Conservation (phyloP, 2,888 invertebrate genomes). For the Eristalinus aeneus region DNA sequence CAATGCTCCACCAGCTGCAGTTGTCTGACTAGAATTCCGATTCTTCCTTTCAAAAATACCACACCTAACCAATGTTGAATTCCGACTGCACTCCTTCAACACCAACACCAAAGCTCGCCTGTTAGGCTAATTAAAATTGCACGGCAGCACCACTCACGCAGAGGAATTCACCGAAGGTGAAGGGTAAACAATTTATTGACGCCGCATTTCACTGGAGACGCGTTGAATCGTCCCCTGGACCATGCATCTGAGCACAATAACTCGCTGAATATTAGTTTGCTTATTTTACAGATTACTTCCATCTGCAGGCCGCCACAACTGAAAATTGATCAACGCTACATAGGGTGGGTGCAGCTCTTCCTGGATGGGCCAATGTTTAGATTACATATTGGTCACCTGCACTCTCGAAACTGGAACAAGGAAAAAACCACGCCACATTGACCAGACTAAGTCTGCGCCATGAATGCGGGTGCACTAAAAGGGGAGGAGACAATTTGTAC, state of each 20-base stretch:
- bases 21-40: no score
- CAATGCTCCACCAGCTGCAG: no score
- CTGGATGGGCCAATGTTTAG: background rate
- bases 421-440: background rate
- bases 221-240: background rate
- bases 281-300: background rate
- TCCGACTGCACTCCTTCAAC: background rate
- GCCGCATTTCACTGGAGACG: background rate
- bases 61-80: no score
- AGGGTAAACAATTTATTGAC: background rate
- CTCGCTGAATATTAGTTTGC: conserved; percentile 11
- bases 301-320: background rate
- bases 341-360: background rate
- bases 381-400: background rate
- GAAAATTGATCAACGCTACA: background rate
- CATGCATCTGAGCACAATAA: background rate
- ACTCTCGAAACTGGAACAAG: background rate
- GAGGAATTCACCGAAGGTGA: background rate
- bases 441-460: conserved; percentile 6
- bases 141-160: background rate
- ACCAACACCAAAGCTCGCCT: background rate
- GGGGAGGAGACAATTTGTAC: conserved; percentile 6
- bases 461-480: background rate
- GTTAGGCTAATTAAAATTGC: background rate
- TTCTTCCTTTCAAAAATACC: no score